Conservation (phyloP, 2,888 invertebrate species). For the Morpho achilles region DNA sequence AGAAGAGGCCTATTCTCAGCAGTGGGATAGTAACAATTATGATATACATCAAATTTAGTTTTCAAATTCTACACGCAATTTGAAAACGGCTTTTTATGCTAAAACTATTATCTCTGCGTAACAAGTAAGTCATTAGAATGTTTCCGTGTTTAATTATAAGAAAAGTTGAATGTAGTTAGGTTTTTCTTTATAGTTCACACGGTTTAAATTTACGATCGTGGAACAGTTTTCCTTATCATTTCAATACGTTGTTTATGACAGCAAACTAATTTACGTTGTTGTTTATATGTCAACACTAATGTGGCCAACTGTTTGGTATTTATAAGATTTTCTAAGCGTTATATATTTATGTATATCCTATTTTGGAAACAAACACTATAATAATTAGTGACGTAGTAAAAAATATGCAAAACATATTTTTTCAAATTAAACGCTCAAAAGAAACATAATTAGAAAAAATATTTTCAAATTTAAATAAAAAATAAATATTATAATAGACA, state of each 20-base stretch:
- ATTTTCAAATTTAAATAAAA: too few relatives aligned
- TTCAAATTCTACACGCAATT: too few relatives aligned
- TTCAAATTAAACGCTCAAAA: too few relatives aligned
- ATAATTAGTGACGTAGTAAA: too few relatives aligned
- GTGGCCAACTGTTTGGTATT: not conserved
- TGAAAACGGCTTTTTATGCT: too few relatives aligned
- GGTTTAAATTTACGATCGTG: conserved; percentile 1
- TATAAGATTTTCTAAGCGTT: not conserved
- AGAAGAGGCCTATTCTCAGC: too few relatives aligned
- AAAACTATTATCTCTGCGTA: too few relatives aligned
- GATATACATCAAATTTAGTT: too few relatives aligned
- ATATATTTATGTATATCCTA: not conserved
- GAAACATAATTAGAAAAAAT: too few relatives aligned
- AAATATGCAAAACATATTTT: too few relatives aligned
- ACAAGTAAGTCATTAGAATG: not conserved
- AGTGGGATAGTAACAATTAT: too few relatives aligned
- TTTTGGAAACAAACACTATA: not conserved
- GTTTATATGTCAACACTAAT: conserved; percentile 5
- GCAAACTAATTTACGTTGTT: conserved; percentile 1
- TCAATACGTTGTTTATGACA: not conserved
- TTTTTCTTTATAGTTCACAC: conserved; percentile 1
- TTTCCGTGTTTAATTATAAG: not conserved
- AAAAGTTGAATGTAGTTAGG: not conserved
- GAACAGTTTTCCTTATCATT: not conserved
- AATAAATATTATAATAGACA: too few relatives aligned